These are phyloP conservation scores for Plecturocebus donacophilus DNA, from an alignment of 2,113 vertebrate genomes.

Conservation along the genomic window DNA sequence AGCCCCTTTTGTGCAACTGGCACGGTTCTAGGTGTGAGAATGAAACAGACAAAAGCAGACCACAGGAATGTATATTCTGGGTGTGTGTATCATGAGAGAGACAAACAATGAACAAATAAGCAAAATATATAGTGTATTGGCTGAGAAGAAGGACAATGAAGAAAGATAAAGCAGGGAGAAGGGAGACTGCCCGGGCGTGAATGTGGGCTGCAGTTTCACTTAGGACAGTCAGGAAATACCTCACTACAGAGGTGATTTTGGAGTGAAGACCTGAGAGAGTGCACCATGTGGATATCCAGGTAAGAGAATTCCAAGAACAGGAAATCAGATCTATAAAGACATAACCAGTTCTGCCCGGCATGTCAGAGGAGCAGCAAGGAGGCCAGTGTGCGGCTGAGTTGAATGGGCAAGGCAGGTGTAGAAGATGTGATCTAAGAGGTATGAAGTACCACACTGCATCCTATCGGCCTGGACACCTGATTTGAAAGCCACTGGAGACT, in stretches of 20 bases:
- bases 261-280: background rate
- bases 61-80: background rate
- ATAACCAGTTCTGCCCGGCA: background rate
- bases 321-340: background rate
- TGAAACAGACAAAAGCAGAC: background rate
- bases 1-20: background rate
- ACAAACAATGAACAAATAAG: background rate
- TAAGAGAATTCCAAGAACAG: background rate
- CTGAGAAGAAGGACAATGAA: background rate
- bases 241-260: background rate
- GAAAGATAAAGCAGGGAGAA: background rate
- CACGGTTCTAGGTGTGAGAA: background rate
- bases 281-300: background rate
- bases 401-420: background rate
- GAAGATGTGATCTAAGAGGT: background rate
- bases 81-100: background rate
- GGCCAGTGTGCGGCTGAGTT: background rate
- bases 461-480: background rate
- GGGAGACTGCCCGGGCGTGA: fast-evolving
- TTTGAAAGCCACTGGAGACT: background rate
- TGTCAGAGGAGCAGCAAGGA: background rate
- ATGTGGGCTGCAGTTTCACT: background rate
- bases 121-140: background rate
- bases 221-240: background rate
- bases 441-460: fast-evolving